Conservation (phyloP, 1,140 invertebrate genomes). For the Telenomus remus region DNA sequence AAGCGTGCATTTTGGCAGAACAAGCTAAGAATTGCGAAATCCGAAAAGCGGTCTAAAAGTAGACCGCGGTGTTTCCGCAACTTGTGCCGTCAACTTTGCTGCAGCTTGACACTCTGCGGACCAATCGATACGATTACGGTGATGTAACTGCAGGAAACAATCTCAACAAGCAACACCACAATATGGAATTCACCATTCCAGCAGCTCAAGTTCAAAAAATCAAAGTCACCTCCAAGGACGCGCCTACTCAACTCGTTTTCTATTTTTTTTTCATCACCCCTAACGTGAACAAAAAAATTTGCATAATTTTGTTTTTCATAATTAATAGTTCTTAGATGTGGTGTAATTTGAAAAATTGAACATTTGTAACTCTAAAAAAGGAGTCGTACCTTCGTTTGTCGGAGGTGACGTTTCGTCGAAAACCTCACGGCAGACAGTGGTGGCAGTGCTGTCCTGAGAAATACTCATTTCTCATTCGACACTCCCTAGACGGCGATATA, state of each 20-base stretch:
- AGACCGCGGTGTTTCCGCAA: background rate
- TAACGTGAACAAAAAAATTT: too few relatives aligned
- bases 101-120: slow-evolving; percentile 8
- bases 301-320: too few relatives aligned
- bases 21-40: slow-evolving; percentile 9
- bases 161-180: background rate
- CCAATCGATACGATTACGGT: slow-evolving; percentile 28
- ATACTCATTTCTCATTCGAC: slow-evolving; percentile 68
- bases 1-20: slow-evolving; percentile 1
- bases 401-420: slow-evolving; percentile 88
- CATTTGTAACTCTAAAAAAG: background rate
- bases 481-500: slow-evolving; percentile 12
- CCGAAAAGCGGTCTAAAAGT: slow-evolving; percentile 19
- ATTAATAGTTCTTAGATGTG: too few relatives aligned
- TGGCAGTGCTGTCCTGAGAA: slow-evolving; percentile 75
- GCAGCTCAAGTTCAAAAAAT: slow-evolving; percentile 7
- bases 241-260: too few relatives aligned
- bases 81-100: slow-evolving; percentile 15
- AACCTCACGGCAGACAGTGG: slow-evolving; percentile 85
- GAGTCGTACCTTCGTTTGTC: slow-evolving; percentile 82
- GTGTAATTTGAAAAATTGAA: too few relatives aligned
- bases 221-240: too few relatives aligned
- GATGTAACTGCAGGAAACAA: slow-evolving; percentile 23
- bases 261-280: too few relatives aligned
- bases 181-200: background rate